Evolutionary conservation across 2,888 invertebrate genomes (phyloP), one percentile per base, ranked within the genome.

Genomic region (Melinaea menophilus): DNA sequence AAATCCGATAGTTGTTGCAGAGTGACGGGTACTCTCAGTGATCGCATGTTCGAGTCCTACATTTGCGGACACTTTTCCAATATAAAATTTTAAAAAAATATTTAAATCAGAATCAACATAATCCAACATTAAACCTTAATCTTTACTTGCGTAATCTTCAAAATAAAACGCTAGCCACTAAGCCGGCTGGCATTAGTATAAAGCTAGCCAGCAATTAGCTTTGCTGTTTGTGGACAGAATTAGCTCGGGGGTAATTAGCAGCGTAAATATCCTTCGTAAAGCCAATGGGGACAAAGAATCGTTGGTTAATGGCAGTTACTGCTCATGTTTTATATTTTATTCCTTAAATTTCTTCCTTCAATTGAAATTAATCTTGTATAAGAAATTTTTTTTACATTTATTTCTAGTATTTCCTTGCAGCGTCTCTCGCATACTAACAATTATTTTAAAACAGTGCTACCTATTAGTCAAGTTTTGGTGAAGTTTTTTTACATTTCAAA

Each of bases 171-270:
- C 55, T 51, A 55, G 56, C 63, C 61, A 65, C 67, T 65, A 65
- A 65, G 65, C 65, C 63, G 58, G 60, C 67, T 62, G 22, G 65
- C 60, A 59, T 58, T 62, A 58, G 59, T 62, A 63, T 69, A 65
- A 69, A 67, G 65, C 61, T 64, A 59, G 67, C 61, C 62, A 60
- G 69, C 64, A 70, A 70, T 70, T 70, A 65, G 69, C 61, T 65
- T 67, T 60, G 59, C 64, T 71, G 66, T 68, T 71, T 71, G 69
- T 67, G 71, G 71, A 65, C 66, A 66, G 69, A 63, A 62, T 58
- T 64, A 67, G 64, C 68, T 65, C 54, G 57, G 55, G 69, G 65
- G 68, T 68, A 71, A 71, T 71, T 71, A 71, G 63, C 62, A 63
- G 63, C 59, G 65, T 55, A 67, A 70, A 70, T 70, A 68, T 67